Percentiles rank a stretch among this genome's conserved stretches.
Conservation (phyloP, 2,888 invertebrate species). For the Merodon equestris region DNA sequence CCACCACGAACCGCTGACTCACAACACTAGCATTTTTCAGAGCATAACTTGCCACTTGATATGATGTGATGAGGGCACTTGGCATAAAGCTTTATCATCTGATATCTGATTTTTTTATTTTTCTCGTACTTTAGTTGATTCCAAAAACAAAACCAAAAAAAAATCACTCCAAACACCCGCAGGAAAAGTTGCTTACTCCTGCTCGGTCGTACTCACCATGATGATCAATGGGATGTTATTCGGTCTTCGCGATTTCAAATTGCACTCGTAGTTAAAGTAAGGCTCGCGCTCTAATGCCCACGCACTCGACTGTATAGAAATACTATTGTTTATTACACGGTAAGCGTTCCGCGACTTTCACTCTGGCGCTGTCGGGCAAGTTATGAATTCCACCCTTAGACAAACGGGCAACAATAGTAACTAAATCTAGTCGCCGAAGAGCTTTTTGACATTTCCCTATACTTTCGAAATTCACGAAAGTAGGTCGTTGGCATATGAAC, state of each 20-base stretch:
- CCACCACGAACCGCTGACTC: too few species aligned
- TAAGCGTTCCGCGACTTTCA: constrained; percentile 43
- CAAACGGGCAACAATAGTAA: constrained; percentile 49
- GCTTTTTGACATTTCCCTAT: constrained; percentile 39
- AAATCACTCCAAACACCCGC: constrained; percentile 47
- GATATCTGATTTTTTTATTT: too few species aligned
- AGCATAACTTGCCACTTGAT: too few species aligned
- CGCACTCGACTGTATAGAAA: constrained; percentile 20
- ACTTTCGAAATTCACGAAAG: constrained; percentile 19
- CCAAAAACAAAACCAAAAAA: constrained; percentile 16
- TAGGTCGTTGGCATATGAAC: constrained; percentile 11
- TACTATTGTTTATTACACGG: background rate
- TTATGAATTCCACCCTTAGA: constrained; percentile 48
- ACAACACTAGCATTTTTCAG: too few species aligned
- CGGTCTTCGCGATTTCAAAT: constrained; percentile 34
- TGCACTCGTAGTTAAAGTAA: constrained; percentile 35
- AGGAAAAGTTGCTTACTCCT: constrained; percentile 1
- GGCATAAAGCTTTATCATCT: too few species aligned
- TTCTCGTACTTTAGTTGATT: background rate
- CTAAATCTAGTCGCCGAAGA: constrained; percentile 39
- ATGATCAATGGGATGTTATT: constrained; percentile 49
- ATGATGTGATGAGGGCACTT: too few species aligned
- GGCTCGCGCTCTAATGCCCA: constrained; percentile 11
- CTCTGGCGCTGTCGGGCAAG: constrained; percentile 5
- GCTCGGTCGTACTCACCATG: constrained; percentile 52